Base-by-base conservation (phyloP, 2,113 vertebrate species). In the Equus przewalskii region DNA sequence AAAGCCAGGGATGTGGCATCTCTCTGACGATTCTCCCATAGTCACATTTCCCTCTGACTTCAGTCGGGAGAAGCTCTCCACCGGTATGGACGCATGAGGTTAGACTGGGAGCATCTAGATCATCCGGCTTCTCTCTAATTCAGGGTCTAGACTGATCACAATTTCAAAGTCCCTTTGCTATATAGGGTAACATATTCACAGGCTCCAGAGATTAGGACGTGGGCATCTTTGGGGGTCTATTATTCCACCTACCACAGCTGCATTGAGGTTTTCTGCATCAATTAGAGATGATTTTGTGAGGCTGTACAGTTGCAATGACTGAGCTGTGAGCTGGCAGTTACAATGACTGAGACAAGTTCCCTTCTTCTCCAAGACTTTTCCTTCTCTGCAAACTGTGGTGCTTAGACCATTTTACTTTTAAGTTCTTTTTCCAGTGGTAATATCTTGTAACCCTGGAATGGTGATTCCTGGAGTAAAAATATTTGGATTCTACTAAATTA, bases 21-120 rank as follows among this genome's bases (percentile, higher is more conserved):
- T 86, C 4, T 87, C 24, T n/a, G 10, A 36, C 33, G 6, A 83
- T 3, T 28, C 9, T 89, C 73, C 26, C 36, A 11, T 26, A 70
- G 30, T 56, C 3, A 44, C 13, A 33, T 54, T 65, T 49, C 65
- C 30, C 16, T 86, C 24, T 51, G 12, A 73, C 14, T 2, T n/a
- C 13, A 64, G 16, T 8, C 4, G n/a, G 18, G 1, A 80, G 84
- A 69, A 60, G 19, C 22, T 62, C 62, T 92, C 54, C 28, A 44
- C 4, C 22, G 3, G 26, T 46, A 6, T 0, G 6, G 19, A 62
- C 19, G 0, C 5, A 28, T 14, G 11, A 56, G 6, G 64, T 62
- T 76, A 65, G 22, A 4, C 6, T 14, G 9, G 65, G 19, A 44
- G 64, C 19, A 62, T 10, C 36, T 33, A 28, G 3, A 24, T 22